phyloP scores from a whole-genome alignment of 2,113 vertebrate genomes.

The Enhydra lutris region DNA sequence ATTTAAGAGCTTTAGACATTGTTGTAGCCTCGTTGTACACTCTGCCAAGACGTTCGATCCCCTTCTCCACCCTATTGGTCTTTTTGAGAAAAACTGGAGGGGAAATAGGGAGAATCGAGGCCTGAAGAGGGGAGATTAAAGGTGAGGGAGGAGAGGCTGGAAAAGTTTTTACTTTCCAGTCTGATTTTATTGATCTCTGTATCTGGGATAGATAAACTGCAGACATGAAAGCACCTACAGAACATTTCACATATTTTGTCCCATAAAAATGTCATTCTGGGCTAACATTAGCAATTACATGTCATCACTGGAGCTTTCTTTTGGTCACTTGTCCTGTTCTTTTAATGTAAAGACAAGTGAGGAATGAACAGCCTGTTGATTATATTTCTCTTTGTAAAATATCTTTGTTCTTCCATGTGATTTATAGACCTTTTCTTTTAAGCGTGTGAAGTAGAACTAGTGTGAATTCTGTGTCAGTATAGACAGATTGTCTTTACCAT shows the following conservation, averaged over 20 bases:
- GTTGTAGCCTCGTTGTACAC: background rate
- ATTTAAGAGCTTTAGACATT: background rate
- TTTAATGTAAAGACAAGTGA: background rate
- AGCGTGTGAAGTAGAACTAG: slow-evolving; percentile 39
- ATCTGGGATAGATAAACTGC: slow-evolving; percentile 5
- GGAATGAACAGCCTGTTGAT: background rate
- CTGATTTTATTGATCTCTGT: slow-evolving; percentile 54
- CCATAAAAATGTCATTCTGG: slow-evolving; percentile 28
- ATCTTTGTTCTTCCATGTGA: slow-evolving; percentile 34
- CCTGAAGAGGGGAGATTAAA: background rate
- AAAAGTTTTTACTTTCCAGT: slow-evolving; percentile 48
- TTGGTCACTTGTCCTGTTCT: slow-evolving; percentile 23
- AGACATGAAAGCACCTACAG: slow-evolving; percentile 38
- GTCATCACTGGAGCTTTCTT: slow-evolving; percentile 9
- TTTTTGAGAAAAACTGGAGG: background rate
- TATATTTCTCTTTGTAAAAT: slow-evolving; percentile 44
- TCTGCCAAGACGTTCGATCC: background rate
- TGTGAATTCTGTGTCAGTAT: slow-evolving; percentile 1
- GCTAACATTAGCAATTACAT: slow-evolving; percentile 30
- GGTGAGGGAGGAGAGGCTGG: background rate
- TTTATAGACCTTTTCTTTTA: slow-evolving; percentile 55
- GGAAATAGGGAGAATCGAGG: background rate
- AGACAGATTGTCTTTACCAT: slow-evolving; percentile 5
- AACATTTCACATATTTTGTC: slow-evolving; percentile 8
- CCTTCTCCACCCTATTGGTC: background rate